A percentile compares a stretch with the other conserved stretches of the same genome.
Conservation (phyloP, 2,888 invertebrate species). For the Tetanocera ferruginea region DNA sequence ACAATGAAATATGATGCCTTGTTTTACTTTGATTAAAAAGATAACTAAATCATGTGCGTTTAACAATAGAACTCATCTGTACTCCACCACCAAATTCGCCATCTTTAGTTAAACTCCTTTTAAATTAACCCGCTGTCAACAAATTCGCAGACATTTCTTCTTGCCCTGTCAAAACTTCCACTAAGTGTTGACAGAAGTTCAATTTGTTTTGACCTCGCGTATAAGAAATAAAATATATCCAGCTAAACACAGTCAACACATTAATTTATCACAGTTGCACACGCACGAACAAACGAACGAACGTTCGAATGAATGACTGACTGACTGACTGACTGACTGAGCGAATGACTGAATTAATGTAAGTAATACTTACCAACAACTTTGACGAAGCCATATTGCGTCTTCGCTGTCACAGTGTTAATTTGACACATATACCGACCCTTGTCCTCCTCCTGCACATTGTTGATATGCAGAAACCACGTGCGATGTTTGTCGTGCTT, state of each 20-base stretch:
- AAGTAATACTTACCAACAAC: conserved; percentile 81
- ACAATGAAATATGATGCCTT: too few species aligned
- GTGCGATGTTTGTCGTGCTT: conserved; percentile 85
- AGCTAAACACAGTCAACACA: background rate
- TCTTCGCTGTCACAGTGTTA: conserved; percentile 92
- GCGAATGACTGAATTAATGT: background rate
- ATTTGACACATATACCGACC: conserved; percentile 96
- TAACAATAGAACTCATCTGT: background rate
- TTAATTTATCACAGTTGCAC: background rate
- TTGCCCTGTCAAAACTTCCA: too few species aligned
- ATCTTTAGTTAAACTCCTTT: background rate
- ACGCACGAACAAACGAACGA: background rate
- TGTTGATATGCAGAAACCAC: conserved; percentile 93
- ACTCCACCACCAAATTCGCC: too few species aligned
- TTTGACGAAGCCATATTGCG: conserved; percentile 91
- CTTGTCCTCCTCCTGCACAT: conserved; percentile 91
- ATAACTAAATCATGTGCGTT: too few species aligned
- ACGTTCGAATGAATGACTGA: background rate
- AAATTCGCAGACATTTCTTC: too few species aligned
- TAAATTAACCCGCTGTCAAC: too few species aligned
- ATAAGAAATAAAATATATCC: conserved; percentile 10
- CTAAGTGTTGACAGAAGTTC: too few species aligned
- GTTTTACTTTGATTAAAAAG: too few species aligned
- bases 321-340: background rate
- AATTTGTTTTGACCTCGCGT: conserved; percentile 13